Conservation (phyloP, 2,888 invertebrate genomes). For the Torymus texanus region DNA sequence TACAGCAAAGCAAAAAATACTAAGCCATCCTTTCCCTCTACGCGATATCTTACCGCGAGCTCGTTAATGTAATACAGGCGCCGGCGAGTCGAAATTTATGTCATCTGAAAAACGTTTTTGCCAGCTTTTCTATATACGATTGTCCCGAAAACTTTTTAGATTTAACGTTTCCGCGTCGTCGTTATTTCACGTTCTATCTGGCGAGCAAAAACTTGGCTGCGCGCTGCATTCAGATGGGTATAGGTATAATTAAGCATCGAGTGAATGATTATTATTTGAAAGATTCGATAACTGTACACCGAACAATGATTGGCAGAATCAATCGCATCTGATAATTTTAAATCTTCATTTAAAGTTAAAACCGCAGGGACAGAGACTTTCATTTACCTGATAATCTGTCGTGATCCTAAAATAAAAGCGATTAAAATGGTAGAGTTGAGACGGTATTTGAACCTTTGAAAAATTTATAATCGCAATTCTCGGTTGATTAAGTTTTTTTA, state of each 20-base stretch:
- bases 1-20: conserved; percentile 7
- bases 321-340: conserved; percentile 30
- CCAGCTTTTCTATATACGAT: too few relatives aligned
- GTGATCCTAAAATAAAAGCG: too few relatives aligned
- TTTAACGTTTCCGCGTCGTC: background rate
- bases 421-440: too few relatives aligned
- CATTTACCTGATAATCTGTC: too few relatives aligned
- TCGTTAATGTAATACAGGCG: conserved; percentile 4
- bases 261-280: conserved; percentile 11
- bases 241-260: background rate
- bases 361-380: background rate
- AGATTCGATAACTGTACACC: background rate
- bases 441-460: too few relatives aligned
- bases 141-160: too few relatives aligned
- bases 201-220: too few relatives aligned
- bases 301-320: conserved; percentile 1
- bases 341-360: conserved; percentile 4
- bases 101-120: background rate
- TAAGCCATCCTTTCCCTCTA: background rate
- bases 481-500: too few relatives aligned
- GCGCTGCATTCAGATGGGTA: too few relatives aligned
- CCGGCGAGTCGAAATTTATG: conserved; percentile 1
- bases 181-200: background rate
- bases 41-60: background rate
- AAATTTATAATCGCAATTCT: too few relatives aligned